A percentile compares a stretch with the other conserved stretches of the same genome.
Conservation (phyloP, 2,113 vertebrate species). For the Hippocampus abdominalis region DNA sequence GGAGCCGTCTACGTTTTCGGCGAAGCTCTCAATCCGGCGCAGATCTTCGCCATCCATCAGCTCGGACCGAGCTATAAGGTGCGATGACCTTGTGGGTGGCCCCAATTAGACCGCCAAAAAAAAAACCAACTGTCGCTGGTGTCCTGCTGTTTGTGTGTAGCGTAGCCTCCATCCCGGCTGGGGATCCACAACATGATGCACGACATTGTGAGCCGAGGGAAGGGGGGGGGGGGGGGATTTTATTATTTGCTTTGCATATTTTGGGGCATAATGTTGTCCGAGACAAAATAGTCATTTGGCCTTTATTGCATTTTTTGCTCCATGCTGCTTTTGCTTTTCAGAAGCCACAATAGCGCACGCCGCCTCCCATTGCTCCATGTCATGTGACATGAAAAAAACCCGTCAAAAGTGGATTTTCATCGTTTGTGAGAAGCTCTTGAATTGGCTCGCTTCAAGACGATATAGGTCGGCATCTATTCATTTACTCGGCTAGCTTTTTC, state of each 20-base stretch:
- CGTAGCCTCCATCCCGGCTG: constrained; percentile 19
- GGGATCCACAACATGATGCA: constrained; percentile 40
- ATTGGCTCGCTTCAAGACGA: no score
- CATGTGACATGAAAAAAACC: no score
- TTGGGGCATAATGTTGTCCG: not conserved
- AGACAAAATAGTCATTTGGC: not conserved
- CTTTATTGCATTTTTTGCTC: not conserved
- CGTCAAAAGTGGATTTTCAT: no score
- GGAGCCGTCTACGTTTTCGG: constrained; percentile 94
- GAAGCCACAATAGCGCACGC: no score
- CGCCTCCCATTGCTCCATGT: no score
- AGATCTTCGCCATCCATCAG: constrained; percentile 98
- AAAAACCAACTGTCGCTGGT: not conserved
- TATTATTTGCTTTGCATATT: not conserved
- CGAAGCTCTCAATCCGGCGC: constrained; percentile 94
- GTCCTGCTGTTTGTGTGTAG: constrained; percentile 23
- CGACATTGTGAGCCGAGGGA: constrained; percentile 11
- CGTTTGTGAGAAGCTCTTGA: no score
- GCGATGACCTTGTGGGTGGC: constrained; percentile 45
- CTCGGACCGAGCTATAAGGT: constrained; percentile 97
- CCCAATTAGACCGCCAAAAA: constrained; percentile 38
- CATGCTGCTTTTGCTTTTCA: not conserved
- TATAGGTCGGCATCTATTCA: no score
- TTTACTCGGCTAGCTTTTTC: no score
- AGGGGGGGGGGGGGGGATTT: constrained; percentile 24